Evolutionary conservation across 2,888 invertebrate species (phyloP).

Genomic region (Harmothoe impar): DNA sequence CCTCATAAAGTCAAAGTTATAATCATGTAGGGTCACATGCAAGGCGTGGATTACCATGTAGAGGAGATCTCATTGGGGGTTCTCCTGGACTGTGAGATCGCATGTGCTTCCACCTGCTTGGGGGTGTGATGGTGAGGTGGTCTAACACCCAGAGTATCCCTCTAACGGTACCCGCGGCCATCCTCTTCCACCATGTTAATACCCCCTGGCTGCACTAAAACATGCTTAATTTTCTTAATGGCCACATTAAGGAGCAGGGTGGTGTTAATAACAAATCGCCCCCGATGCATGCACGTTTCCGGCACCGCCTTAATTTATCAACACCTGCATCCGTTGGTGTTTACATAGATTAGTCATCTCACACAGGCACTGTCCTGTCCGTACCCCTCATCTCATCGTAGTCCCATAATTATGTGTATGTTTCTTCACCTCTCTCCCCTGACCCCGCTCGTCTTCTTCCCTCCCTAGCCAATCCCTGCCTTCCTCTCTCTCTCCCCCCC

Average conservation of each 20-base stretch:
- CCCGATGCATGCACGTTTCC: neutral
- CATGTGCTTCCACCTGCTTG: neutral
- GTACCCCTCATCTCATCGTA: too few species aligned
- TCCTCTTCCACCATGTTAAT: neutral
- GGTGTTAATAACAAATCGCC: neutral
- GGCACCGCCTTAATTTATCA: too few species aligned
- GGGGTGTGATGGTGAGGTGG: too few species aligned
- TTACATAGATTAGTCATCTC: neutral
- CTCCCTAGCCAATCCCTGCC: neutral
- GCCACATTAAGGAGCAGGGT: neutral
- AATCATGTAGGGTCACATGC: neutral
- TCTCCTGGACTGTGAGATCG: neutral
- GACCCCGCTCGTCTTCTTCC: too few species aligned
- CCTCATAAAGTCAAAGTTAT: too few species aligned
- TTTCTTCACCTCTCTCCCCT: too few species aligned
- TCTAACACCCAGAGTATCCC: too few species aligned
- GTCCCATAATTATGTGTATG: too few species aligned
- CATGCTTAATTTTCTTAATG: neutral
- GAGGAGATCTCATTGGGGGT: too few species aligned
- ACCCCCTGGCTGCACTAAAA: neutral
- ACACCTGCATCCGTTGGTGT: neutral
- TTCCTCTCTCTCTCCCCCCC: neutral
- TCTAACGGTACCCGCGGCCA: neutral
- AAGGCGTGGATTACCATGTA: neutral
- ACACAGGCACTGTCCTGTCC: too few species aligned